Evolutionary conservation across 2,888 invertebrate species (phyloP).

Genomic region (Helobdella robusta): DNA sequence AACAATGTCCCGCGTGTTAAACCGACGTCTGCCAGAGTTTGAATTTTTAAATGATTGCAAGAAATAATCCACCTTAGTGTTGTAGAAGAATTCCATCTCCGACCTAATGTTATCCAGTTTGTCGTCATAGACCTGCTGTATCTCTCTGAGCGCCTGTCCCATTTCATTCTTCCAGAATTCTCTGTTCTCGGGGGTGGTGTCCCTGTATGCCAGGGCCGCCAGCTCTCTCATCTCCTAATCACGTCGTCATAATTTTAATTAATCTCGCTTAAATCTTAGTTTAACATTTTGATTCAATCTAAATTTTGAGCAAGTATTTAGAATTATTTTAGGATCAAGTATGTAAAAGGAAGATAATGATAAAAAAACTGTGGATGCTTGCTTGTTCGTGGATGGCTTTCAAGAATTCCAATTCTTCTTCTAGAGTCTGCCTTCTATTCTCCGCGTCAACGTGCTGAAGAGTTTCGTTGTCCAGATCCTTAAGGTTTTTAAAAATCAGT

Average conservation of each 20-base stretch:
- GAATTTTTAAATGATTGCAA: no score
- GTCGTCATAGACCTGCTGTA: conserved; percentile 52
- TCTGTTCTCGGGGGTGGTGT: conserved; percentile 53
- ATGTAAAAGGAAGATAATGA: not conserved
- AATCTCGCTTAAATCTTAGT: not conserved
- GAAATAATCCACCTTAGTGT: conserved; percentile 53
- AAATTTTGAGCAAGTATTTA: not conserved
- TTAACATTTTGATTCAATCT: not conserved
- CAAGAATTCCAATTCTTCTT: conserved; percentile 13
- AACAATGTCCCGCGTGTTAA: no score
- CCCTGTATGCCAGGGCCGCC: conserved; percentile 51
- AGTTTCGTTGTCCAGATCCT: conserved; percentile 10
- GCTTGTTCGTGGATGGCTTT: conserved; percentile 9
- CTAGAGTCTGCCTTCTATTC: conserved; percentile 11
- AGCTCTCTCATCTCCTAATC: conserved; percentile 52
- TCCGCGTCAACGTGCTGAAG: conserved; percentile 14
- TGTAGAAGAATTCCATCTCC: conserved; percentile 54
- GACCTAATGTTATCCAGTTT: conserved; percentile 49
- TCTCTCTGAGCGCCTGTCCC: conserved; percentile 52
- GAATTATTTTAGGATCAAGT: not conserved
- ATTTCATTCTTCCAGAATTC: conserved; percentile 55
- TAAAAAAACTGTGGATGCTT: not conserved
- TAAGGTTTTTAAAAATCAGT: no score
- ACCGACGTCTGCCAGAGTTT: no score
- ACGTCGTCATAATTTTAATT: not conserved